A percentile compares a stretch with the other conserved stretches of the same genome.
Conservation (phyloP, 2,888 invertebrate genomes). For the Pristionchus fissidentatus region DNA sequence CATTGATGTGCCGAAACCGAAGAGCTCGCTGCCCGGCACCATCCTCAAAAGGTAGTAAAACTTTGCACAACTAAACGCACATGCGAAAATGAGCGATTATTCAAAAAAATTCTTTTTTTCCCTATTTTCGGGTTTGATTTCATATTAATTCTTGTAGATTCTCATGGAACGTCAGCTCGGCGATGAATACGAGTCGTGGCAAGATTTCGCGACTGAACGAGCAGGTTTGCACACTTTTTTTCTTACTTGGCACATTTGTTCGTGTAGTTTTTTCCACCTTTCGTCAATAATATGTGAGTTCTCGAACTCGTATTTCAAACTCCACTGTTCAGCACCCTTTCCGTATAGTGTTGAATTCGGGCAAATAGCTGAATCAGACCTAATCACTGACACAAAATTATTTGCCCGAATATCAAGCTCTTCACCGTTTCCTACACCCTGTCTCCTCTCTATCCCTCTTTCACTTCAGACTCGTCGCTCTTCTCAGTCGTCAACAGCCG, state of each 20-base stretch:
- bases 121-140: too few relatives aligned
- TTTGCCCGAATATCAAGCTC: not conserved
- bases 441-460: slow-evolving; percentile 1
- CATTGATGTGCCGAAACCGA: slow-evolving; percentile 78
- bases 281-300: too few relatives aligned
- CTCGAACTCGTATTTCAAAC: too few relatives aligned
- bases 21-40: slow-evolving; percentile 55
- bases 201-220: slow-evolving; percentile 59
- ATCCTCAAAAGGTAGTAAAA: slow-evolving; percentile 57
- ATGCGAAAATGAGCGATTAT: too few relatives aligned
- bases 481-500: slow-evolving; percentile 67
- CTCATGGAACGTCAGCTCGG: slow-evolving; percentile 63
- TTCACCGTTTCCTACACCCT: not conserved
- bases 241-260: too few relatives aligned
- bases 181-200: slow-evolving; percentile 57
- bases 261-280: too few relatives aligned
- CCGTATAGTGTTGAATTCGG: not conserved
- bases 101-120: too few relatives aligned
- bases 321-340: not conserved
- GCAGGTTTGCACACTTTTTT: slow-evolving; percentile 46
- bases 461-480: slow-evolving; percentile 46
- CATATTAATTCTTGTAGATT: slow-evolving; percentile 49
- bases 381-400: not conserved
- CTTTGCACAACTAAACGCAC: too few relatives aligned
- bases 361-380: not conserved